Conservation (phyloP, 2,113 vertebrate genomes). For the Sterna hirundo region DNA sequence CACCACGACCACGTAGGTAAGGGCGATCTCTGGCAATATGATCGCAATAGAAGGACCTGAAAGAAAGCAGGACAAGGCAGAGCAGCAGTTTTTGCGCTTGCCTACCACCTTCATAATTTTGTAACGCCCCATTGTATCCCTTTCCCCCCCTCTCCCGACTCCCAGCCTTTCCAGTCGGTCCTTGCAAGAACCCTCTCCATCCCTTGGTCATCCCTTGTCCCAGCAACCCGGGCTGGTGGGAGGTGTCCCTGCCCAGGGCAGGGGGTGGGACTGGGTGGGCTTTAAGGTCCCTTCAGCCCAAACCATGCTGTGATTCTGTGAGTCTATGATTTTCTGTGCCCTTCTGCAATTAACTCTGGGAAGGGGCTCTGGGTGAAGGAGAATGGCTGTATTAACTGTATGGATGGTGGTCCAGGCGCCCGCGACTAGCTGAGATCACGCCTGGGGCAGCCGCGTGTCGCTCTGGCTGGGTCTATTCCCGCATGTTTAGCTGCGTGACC, state of each 20-base stretch:
- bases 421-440: not conserved
- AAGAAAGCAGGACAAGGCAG: rapidly evolving
- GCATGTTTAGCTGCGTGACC: rapidly evolving
- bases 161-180: not conserved
- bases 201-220: not conserved
- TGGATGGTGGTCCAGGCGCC: not conserved
- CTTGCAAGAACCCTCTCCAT: not conserved
- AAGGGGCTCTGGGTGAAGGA: not conserved
- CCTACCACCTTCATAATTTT: rapidly evolving
- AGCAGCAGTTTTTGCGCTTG: rapidly evolving
- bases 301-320: not conserved
- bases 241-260: not conserved
- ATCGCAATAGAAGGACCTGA: slow-evolving; percentile 39
- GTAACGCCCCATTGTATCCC: rapidly evolving
- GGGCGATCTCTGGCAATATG: not conserved
- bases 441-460: rapidly evolving
- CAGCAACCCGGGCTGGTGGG: too few relatives aligned
- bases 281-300: not conserved
- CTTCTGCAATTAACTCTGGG: not conserved
- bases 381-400: rapidly evolving
- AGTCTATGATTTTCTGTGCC: not conserved
- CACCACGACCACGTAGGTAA: not conserved
- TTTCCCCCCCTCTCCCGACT: not conserved
- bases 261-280: not conserved
- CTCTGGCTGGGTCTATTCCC: not conserved